phyloP scores from a whole-genome alignment of 1,140 invertebrate genomes.

The Heterodera schachtii region DNA sequence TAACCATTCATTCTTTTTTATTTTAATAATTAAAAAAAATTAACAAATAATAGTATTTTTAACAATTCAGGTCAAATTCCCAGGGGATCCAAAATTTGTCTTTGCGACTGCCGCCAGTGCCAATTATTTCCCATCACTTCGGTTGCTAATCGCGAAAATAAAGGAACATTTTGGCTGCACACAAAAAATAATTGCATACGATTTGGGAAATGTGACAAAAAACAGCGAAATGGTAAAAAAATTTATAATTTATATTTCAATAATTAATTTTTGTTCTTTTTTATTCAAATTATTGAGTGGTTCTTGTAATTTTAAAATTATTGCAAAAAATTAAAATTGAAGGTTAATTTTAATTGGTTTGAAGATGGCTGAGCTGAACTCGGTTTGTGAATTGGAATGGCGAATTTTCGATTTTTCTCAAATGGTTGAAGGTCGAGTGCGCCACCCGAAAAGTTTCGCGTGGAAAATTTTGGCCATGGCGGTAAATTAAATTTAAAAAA shows the following conservation, averaged over 20 bases:
- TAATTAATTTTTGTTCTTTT: background rate
- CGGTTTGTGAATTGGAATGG: conserved; percentile 37
- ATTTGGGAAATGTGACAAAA: conserved; percentile 23
- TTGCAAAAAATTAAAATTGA: too few relatives aligned
- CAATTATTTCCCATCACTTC: background rate
- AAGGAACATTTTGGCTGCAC: conserved; percentile 10
- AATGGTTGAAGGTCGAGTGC: conserved; percentile 20
- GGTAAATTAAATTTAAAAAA: background rate
- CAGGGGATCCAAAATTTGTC: background rate
- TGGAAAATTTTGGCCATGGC: conserved; percentile 40
- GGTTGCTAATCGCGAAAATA: background rate
- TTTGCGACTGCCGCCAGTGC: background rate
- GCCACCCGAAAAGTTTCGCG: conserved; percentile 35
- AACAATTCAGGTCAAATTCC: background rate
- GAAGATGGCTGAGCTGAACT: conserved; percentile 22
- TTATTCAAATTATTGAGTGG: too few relatives aligned
- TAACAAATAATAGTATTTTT: too few relatives aligned
- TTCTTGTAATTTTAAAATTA: too few relatives aligned
- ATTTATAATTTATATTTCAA: background rate
- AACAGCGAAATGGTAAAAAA: conserved; percentile 16
- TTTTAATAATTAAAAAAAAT: too few relatives aligned
- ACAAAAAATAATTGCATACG: conserved; percentile 31
- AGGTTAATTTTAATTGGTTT: too few relatives aligned
- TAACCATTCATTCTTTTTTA: too few relatives aligned
- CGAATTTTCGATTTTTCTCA: conserved; percentile 32